Evolutionary conservation across 2,113 vertebrate species (phyloP).

Genomic region (Chionodraco myersi): DNA sequence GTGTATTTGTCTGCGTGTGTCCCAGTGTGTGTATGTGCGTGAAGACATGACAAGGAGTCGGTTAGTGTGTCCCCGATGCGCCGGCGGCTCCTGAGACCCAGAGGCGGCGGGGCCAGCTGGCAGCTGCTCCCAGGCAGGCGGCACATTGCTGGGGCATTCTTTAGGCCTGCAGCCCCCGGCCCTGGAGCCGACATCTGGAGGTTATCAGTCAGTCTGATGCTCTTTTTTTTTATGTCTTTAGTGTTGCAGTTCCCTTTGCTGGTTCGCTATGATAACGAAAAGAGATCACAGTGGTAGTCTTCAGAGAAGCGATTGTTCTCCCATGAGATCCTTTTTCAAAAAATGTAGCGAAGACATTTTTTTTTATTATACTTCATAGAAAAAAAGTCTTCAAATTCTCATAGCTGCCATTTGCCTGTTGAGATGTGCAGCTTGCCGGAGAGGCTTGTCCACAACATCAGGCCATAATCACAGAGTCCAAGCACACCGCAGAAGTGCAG

Average conservation of each 20-base stretch:
- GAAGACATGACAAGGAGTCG: conserved; percentile 67
- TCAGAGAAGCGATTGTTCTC: conserved; percentile 28
- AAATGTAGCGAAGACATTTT: conserved; percentile 18
- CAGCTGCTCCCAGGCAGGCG: conserved; percentile 66
- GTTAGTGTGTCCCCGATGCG: conserved; percentile 75
- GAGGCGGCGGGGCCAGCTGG: conserved; percentile 80
- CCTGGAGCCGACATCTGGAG: conserved; percentile 82
- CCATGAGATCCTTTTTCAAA: conserved; percentile 24
- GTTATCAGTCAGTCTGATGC: conserved; percentile 68
- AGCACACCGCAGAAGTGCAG: conserved; percentile 13
- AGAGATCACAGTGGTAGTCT: conserved; percentile 35
- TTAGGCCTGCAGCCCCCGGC: conserved; percentile 54
- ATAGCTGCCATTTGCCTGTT: conserved; percentile 24
- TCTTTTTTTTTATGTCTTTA: conserved; percentile 33
- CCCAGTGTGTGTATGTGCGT: conserved; percentile 1
- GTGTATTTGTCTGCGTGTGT: conserved; percentile 24
- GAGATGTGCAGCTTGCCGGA: conserved; percentile 10
- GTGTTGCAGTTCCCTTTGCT: conserved; percentile 30
- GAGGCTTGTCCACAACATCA: conserved; percentile 28
- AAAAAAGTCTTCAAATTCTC: conserved; percentile 10
- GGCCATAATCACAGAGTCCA: conserved; percentile 40
- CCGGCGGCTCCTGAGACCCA: conserved; percentile 70
- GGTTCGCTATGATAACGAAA: conserved; percentile 16
- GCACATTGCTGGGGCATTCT: conserved; percentile 64
- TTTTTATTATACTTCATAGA: conserved; percentile 1